Evolutionary conservation across 2,888 invertebrate species (phyloP).

Genomic region (Epiperipatus broadwayi): DNA sequence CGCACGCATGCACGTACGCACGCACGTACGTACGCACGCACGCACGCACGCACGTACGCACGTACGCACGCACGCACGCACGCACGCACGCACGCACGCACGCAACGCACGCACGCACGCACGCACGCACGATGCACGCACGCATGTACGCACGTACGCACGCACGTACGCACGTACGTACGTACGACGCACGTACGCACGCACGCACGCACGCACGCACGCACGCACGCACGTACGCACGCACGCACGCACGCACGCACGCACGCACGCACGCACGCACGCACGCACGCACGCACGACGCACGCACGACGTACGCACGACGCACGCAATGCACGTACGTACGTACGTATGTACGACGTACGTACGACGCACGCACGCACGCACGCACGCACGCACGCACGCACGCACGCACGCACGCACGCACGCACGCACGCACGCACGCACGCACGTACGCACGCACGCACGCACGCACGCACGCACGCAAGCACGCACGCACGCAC

Average conservation of each 20-base stretch:
- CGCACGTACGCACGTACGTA: slow-evolving; percentile 12
- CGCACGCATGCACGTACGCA: slow-evolving; percentile 7
- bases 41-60: slow-evolving; percentile 13
- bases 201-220: slow-evolving; percentile 13
- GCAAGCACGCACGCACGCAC: slow-evolving; percentile 14
- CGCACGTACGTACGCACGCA: slow-evolving; percentile 13
- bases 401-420: slow-evolving; percentile 13
- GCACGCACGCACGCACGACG: slow-evolving; percentile 13
- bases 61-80: slow-evolving; percentile 13
- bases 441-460: slow-evolving; percentile 13
- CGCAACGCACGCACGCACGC: slow-evolving; percentile 15
- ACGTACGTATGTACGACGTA: slow-evolving; percentile 8
- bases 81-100: slow-evolving; percentile 13
- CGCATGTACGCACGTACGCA: slow-evolving; percentile 13
- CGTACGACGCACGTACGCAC: slow-evolving; percentile 13
- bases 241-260: slow-evolving; percentile 13
- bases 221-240: slow-evolving; percentile 13
- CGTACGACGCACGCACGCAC: too few relatives aligned
- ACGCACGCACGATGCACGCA: too few relatives aligned
- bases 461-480: slow-evolving; percentile 14
- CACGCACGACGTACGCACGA: slow-evolving; percentile 14
- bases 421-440: slow-evolving; percentile 13
- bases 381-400: slow-evolving; percentile 13
- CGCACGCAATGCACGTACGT: slow-evolving; percentile 13
- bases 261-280: slow-evolving; percentile 13